These are phyloP conservation scores for Leptoclinus maculatus DNA, from an alignment of 2,797 vertebrate species.

Conservation along the genomic window DNA sequence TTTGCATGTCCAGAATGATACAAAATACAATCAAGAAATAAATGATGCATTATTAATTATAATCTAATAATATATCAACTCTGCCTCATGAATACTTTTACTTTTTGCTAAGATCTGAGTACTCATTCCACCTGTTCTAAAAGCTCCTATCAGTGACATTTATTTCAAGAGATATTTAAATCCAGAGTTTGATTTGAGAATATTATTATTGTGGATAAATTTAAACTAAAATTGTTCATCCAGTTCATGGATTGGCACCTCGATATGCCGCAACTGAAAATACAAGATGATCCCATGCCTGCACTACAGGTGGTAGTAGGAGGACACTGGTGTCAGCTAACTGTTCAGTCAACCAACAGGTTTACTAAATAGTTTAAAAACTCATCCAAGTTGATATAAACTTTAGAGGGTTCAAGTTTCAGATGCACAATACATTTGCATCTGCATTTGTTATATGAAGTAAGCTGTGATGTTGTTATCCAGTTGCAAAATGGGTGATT, in stretches of 20 bases:
- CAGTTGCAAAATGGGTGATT: background rate
- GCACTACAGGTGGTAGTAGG: background rate
- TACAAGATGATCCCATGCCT: background rate
- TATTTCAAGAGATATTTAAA: background rate
- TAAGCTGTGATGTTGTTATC: background rate
- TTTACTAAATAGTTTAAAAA: background rate
- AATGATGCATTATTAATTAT: background rate
- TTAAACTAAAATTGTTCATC: background rate
- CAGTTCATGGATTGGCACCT: background rate
- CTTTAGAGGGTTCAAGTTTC: background rate
- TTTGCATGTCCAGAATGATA: background rate
- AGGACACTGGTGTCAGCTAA: background rate
- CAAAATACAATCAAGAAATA: background rate
- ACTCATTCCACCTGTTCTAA: background rate
- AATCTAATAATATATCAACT: background rate
- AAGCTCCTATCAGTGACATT: background rate
- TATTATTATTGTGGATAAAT: background rate
- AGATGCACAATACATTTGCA: background rate
- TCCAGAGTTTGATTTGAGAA: background rate
- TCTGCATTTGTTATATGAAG: background rate
- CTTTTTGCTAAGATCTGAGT: no score
- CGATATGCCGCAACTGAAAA: background rate
- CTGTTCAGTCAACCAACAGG: background rate
- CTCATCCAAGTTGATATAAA: background rate
- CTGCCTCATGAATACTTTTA: background rate